These are phyloP conservation scores for Camponotus floridanus DNA, from an alignment of 1,140 invertebrate species.

Conservation along the genomic window DNA sequence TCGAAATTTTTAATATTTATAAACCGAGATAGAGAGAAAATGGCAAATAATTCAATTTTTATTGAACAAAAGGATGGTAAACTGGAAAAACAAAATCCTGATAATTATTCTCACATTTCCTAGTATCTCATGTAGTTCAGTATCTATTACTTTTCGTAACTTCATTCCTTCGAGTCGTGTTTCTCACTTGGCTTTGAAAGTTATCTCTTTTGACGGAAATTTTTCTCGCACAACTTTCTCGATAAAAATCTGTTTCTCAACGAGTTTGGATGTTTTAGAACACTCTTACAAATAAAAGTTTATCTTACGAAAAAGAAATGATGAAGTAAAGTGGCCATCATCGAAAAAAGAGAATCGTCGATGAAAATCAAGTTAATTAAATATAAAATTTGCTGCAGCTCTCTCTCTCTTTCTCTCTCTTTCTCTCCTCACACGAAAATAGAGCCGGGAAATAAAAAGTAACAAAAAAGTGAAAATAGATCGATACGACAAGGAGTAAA, in stretches of 20 bases:
- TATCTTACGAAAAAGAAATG: slow-evolving; percentile 9
- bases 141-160: slow-evolving; percentile 11
- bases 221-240: not conserved
- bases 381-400: slow-evolving; percentile 20
- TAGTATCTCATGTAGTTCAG: not conserved
- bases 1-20: too few relatives aligned
- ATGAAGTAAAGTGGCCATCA: not conserved
- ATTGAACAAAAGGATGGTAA: not conserved
- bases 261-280: slow-evolving; percentile 15
- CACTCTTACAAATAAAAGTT: slow-evolving; percentile 13
- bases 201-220: not conserved
- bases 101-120: not conserved
- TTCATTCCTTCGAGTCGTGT: not conserved
- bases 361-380: slow-evolving; percentile 40
- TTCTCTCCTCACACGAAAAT: slow-evolving; percentile 1
- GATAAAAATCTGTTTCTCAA: slow-evolving; percentile 13
- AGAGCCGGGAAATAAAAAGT: not conserved
- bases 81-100: not conserved
- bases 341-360: not conserved
- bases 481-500: slow-evolving; percentile 14
- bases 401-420: too few relatives aligned
- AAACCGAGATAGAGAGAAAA: too few relatives aligned
- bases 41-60: too few relatives aligned
- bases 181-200: too few relatives aligned
- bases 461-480: slow-evolving; percentile 33